These are phyloP conservation scores for Gadus chalcogrammus DNA, from an alignment of 2,113 vertebrate species.

Conservation along the genomic window DNA sequence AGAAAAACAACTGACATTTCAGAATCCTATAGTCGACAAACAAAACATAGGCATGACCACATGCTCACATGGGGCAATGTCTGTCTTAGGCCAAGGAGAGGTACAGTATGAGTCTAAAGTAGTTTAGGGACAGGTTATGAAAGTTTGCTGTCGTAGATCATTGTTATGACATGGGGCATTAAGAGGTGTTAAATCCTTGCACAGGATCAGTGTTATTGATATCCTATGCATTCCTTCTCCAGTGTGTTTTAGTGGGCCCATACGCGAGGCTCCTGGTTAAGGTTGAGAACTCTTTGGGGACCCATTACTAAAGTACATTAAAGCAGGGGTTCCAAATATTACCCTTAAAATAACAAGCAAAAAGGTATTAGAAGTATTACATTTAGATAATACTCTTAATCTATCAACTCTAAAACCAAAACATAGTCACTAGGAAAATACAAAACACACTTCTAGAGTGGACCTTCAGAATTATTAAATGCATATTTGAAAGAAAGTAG, in stretches of 20 bases:
- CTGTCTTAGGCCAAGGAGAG: too few relatives aligned
- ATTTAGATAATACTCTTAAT: too few relatives aligned
- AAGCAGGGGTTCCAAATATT: conserved; percentile 18
- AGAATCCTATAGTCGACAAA: too few relatives aligned
- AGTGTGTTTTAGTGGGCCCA: conserved; percentile 8
- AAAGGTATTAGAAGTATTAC: too few relatives aligned
- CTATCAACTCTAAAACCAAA: too few relatives aligned
- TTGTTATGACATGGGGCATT: neutral
- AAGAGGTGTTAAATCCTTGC: neutral
- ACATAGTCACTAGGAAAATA: too few relatives aligned
- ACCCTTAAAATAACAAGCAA: conserved; percentile 5
- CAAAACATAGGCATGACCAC: too few relatives aligned
- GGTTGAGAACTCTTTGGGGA: conserved; percentile 26
- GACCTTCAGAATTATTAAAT: too few relatives aligned
- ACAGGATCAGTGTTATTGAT: conserved; percentile 20
- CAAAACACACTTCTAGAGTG: too few relatives aligned
- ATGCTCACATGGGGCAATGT: too few relatives aligned
- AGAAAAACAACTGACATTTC: too few relatives aligned
- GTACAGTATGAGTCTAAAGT: neutral
- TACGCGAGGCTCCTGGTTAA: conserved; percentile 29
- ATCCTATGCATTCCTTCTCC: conserved; percentile 14
- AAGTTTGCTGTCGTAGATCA: neutral
- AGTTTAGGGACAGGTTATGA: neutral
- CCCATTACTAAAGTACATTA: conserved; percentile 34
- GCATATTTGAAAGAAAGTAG: too few relatives aligned